Evolutionary conservation across 2,888 invertebrate genomes (phyloP), one percentile per base, ranked within the genome.

Genomic region (Agrochola circellaris): DNA sequence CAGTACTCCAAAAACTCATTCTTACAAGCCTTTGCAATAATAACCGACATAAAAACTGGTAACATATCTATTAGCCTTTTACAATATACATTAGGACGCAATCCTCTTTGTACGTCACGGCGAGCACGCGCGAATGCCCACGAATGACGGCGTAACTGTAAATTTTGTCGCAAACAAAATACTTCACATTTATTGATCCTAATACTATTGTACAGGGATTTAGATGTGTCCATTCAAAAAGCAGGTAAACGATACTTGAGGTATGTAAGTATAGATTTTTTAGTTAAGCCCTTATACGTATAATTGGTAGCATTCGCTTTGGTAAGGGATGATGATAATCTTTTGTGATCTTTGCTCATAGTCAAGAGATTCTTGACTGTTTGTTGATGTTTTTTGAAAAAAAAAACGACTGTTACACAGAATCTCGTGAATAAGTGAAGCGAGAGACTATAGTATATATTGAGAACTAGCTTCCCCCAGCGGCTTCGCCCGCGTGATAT

Each of bases 221-320:
- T 78, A 71, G 71, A 84, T 84, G 91, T 91, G 88, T 88, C 93
- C 93, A 94, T 94, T 94, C 90, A 93, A 89, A 84, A 77, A 88
- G 92, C 96, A 96, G 96, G 96, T 96, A 96, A 95, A 91, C 93
- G 94, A 89, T 93, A 86, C 86, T 85, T 86, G 90, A 90, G 91
- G 89, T 88, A 89, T 85, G 88, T 88, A 89, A 90, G 90, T 88
- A 87, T 81, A 84, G 87, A 91, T 90, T 91, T 92, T 89, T 91
- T 89, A 90, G 84, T 87, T 85, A 85, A 89, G 89, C 89, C 86
- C 90, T 91, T 93, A 89, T 89, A 88, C 89, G 84, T 88, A 89
- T 91, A 91, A 92, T 91, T 91, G 87, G 86, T 85, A 86, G 86
- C 86, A 89, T 91, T 91, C 91, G 95, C 89, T 92, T 91, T 93